These are phyloP conservation scores for Megalopta genalis DNA, from an alignment of 1,140 invertebrate species.

Conservation along the genomic window DNA sequence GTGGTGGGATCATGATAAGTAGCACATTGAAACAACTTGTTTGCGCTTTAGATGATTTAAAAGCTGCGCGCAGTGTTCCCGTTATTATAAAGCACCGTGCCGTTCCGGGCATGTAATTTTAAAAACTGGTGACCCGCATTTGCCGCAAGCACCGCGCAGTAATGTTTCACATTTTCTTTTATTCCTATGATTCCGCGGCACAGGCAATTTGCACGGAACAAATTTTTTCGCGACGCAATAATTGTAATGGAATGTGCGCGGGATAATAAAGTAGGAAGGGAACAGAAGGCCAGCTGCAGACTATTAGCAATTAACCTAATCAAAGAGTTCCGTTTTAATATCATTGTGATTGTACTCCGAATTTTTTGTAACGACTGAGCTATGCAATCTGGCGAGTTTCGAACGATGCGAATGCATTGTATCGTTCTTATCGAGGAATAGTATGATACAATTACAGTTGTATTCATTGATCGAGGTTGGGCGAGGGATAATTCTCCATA, in stretches of 20 bases:
- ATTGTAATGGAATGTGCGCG: slow-evolving; percentile 10
- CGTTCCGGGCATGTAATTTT: slow-evolving; percentile 8
- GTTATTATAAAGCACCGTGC: background rate
- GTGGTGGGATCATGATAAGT: background rate
- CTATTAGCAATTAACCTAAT: slow-evolving; percentile 14
- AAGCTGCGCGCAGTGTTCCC: background rate
- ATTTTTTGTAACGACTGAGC: background rate
- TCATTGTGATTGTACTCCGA: background rate
- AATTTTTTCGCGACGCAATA: slow-evolving; percentile 1
- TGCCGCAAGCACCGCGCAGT: background rate
- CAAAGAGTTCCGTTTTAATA: background rate
- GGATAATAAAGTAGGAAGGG: background rate
- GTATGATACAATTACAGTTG: no score
- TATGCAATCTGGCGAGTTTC: no score
- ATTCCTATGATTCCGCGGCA: background rate
- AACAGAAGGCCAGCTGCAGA: background rate
- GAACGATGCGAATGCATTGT: no score
- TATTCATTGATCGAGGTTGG: no score
- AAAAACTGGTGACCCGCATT: slow-evolving; percentile 12
- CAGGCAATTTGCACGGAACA: background rate
- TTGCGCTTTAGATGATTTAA: slow-evolving; percentile 9
- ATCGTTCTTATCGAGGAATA: no score
- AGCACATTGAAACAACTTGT: background rate
- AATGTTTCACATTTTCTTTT: background rate
- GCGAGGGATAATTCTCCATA: no score